Evolutionary conservation across 1,140 invertebrate genomes (phyloP).

Genomic region (Drosophila melanica): DNA sequence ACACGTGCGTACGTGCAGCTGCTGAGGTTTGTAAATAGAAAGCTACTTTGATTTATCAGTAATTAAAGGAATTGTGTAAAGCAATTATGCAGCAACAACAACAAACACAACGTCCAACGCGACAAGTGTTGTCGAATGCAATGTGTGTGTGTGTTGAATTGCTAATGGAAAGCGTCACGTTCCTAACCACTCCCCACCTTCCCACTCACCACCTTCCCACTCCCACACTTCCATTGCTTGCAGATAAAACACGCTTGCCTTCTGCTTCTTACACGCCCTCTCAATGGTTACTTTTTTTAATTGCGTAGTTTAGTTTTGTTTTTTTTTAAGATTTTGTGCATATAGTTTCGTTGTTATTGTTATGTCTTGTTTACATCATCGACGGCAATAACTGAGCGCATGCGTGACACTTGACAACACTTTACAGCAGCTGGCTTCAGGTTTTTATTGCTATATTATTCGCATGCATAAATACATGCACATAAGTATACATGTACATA

Average conservation of each 20-base stretch:
- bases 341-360: constrained; percentile 45
- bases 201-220: constrained; percentile 16
- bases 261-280: constrained; percentile 15
- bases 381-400: constrained; percentile 42
- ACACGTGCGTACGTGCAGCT: constrained; percentile 1
- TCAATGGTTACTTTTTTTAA: constrained; percentile 10
- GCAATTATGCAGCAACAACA: constrained; percentile 20
- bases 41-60: constrained; percentile 50
- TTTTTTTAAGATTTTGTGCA: constrained; percentile 7
- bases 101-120: neutral
- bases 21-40: constrained; percentile 53
- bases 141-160: constrained; percentile 33
- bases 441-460: constrained; percentile 24
- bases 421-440: constrained; percentile 12
- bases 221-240: constrained; percentile 8
- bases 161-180: constrained; percentile 56
- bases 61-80: constrained; percentile 53
- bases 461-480: neutral
- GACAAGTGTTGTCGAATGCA: constrained; percentile 19
- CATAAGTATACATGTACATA: neutral
- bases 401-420: constrained; percentile 63
- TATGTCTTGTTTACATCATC: constrained; percentile 65
- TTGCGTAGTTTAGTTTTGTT: constrained; percentile 23
- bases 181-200: constrained; percentile 22
- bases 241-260: constrained; percentile 48